Conservation (phyloP, 2,797 vertebrate species). For the Thunnus albacares region DNA sequence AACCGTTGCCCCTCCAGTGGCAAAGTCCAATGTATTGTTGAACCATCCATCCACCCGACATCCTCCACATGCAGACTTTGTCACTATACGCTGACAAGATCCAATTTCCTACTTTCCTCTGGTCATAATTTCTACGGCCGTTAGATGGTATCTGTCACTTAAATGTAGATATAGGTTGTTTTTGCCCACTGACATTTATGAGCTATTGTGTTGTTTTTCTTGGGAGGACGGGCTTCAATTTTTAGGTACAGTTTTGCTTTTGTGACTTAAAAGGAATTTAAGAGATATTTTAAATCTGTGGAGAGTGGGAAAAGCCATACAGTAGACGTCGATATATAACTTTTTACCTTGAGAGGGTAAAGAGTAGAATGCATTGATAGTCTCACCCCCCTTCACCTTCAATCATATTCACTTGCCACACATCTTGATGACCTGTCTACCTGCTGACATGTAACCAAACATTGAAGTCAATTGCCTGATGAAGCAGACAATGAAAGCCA, state of each 20-base stretch:
- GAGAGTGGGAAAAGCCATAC: background rate
- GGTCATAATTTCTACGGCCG: too few relatives aligned
- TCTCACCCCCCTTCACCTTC: background rate
- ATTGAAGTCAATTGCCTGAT: constrained; percentile 13
- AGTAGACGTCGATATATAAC: background rate
- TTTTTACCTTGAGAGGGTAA: constrained; percentile 3
- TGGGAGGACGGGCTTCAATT: background rate
- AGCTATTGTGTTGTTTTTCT: too few relatives aligned
- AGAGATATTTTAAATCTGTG: too few relatives aligned
- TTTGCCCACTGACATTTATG: too few relatives aligned
- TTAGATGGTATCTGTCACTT: too few relatives aligned
- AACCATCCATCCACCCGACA: too few relatives aligned
- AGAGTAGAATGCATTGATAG: background rate
- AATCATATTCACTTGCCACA: constrained; percentile 25
- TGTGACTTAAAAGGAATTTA: background rate
- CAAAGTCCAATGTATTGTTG: too few relatives aligned
- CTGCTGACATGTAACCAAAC: constrained; percentile 37
- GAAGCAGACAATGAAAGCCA: constrained; percentile 28
- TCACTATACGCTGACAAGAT: too few relatives aligned
- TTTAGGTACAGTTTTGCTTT: background rate
- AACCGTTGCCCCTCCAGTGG: too few relatives aligned
- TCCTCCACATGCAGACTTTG: too few relatives aligned
- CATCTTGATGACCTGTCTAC: constrained; percentile 34
- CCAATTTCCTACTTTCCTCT: too few relatives aligned
- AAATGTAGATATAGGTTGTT: too few relatives aligned